A percentile compares a stretch with the other conserved stretches of the same genome.
Conservation (phyloP, 2,888 invertebrate genomes). For the Chironomus tentans region DNA sequence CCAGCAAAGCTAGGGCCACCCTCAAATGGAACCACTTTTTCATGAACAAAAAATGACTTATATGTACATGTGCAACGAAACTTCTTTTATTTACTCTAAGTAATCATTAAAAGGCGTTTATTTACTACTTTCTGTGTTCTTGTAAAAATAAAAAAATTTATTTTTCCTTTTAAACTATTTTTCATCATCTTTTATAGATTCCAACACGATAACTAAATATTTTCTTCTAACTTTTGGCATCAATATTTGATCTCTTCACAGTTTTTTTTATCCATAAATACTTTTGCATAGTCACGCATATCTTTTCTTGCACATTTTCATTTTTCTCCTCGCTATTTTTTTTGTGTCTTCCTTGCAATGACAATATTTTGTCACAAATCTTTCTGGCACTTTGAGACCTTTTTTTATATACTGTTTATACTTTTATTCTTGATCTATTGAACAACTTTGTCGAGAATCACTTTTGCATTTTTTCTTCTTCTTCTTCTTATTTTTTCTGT, state of each 20-base stretch:
- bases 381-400: neutral
- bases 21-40: conserved; percentile 35
- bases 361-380: neutral
- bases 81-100: neutral
- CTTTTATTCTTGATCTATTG: neutral
- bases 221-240: neutral
- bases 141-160: neutral
- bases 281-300: neutral
- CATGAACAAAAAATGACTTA: conserved; percentile 34
- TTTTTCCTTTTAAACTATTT: conserved; percentile 5
- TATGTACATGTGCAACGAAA: neutral
- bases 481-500: neutral
- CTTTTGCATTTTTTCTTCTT: no score
- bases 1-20: conserved; percentile 44
- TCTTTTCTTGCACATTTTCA: neutral
- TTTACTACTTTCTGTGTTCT: neutral
- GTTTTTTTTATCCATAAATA: neutral
- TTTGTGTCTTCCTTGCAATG: neutral
- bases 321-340: neutral
- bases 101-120: conserved; percentile 13
- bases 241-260: neutral
- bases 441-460: neutral
- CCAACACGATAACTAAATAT: neutral
- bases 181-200: conserved; percentile 4
- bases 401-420: neutral